phyloP scores from a whole-genome alignment of 2,888 invertebrate genomes.

The Pseudanteris insignis region DNA sequence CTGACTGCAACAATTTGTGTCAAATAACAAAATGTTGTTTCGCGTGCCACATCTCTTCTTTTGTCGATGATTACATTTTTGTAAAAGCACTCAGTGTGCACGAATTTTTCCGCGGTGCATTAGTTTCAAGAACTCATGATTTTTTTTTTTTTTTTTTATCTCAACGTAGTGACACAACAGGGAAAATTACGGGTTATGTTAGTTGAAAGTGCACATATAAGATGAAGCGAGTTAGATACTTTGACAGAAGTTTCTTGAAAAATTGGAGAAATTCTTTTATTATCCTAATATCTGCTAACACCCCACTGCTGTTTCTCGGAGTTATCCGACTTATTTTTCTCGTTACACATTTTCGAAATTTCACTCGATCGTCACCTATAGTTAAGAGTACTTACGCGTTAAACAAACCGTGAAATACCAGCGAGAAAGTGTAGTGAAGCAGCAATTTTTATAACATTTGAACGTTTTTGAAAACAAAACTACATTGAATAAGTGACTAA shows the following conservation, averaged over 20 bases:
- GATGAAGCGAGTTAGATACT: slow-evolving; percentile 43
- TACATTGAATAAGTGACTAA: too few relatives aligned
- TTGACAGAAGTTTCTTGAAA: slow-evolving; percentile 52
- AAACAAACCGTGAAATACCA: slow-evolving; percentile 31
- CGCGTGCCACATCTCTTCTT: slow-evolving; percentile 12
- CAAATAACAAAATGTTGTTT: slow-evolving; percentile 19
- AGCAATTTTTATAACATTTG: too few relatives aligned
- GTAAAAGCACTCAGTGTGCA: slow-evolving; percentile 31
- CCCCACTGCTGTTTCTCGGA: slow-evolving; percentile 37
- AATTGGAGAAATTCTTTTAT: slow-evolving; percentile 53
- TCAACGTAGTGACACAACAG: slow-evolving; percentile 37
- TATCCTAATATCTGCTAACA: slow-evolving; percentile 47
- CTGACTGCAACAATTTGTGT: slow-evolving; percentile 8
- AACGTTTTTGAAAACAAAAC: too few relatives aligned
- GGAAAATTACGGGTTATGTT: slow-evolving; percentile 43
- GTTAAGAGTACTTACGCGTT: slow-evolving; percentile 13
- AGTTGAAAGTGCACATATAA: slow-evolving; percentile 32
- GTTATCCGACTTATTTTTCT: slow-evolving; percentile 17
- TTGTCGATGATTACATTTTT: slow-evolving; percentile 34
- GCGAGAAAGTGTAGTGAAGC: slow-evolving; percentile 11
- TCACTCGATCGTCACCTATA: slow-evolving; percentile 28
- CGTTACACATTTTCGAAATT: slow-evolving; percentile 28
- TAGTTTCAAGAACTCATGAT: slow-evolving; percentile 30
- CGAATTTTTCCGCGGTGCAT: slow-evolving; percentile 13
- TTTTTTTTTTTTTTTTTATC: too few relatives aligned